Evolutionary conservation across 2,797 vertebrate genomes (phyloP).

Genomic region (Cichlasoma orientale): DNA sequence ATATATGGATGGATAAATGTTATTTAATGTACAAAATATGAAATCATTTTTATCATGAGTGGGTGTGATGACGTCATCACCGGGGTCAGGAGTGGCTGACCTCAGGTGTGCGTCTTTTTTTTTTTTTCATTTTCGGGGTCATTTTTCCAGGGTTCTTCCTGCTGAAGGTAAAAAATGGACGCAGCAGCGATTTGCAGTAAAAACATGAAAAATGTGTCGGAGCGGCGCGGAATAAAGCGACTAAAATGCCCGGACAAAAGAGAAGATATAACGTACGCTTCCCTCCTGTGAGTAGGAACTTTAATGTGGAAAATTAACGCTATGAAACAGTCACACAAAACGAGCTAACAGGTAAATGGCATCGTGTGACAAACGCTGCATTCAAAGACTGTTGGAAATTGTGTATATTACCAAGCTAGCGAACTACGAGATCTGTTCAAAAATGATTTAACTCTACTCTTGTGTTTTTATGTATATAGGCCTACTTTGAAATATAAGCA

Average conservation of each 20-base stretch:
- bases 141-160: constrained; percentile 47
- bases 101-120: neutral
- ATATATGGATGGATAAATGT: neutral
- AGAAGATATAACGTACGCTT: constrained; percentile 79
- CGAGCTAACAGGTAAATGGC: constrained; percentile 1
- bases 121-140: constrained; percentile 9
- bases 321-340: neutral
- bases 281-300: constrained; percentile 75
- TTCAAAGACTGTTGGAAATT: constrained; percentile 30
- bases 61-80: constrained; percentile 14
- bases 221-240: constrained; percentile 26
- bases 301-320: rapidly evolving
- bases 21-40: neutral
- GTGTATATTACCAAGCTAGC: rapidly evolving
- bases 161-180: constrained; percentile 79
- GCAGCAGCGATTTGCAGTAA: constrained; percentile 32
- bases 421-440: neutral
- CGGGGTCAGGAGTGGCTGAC: constrained; percentile 47
- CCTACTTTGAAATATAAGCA: neutral
- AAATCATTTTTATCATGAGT: neutral
- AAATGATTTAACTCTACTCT: neutral
- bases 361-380: neutral
- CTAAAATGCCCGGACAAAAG: constrained; percentile 78
- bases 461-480: neutral
- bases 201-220: constrained; percentile 73